Evolutionary conservation across 2,888 invertebrate genomes (phyloP).

Genomic region (Cyclophora punctaria): DNA sequence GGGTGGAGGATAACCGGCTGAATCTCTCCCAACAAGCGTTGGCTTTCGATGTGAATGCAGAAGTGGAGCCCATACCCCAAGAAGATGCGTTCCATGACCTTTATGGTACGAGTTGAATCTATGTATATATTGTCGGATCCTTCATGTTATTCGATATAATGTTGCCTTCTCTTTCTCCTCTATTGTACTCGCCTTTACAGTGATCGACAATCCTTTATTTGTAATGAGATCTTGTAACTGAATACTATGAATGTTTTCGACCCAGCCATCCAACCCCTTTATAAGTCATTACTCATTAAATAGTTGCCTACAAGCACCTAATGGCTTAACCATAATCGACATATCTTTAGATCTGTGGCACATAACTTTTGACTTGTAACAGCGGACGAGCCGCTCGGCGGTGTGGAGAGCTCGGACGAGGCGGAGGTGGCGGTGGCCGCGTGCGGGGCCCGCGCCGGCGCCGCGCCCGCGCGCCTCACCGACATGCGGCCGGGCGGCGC

Average conservation of each 20-base stretch:
- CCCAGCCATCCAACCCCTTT: too few species aligned
- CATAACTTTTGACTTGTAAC: constrained; percentile 1
- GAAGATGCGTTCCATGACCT: constrained; percentile 61
- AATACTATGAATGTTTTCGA: too few species aligned
- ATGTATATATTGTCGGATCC: too few species aligned
- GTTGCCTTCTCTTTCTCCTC: too few species aligned
- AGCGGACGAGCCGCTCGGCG: constrained; percentile 64
- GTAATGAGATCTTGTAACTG: too few species aligned
- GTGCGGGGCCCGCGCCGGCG: constrained; percentile 46
- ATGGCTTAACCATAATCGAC: too few species aligned
- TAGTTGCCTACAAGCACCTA: too few species aligned
- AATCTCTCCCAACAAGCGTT: constrained; percentile 73
- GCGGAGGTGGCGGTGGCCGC: constrained; percentile 56
- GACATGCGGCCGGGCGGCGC: constrained; percentile 74
- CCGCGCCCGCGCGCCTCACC: constrained; percentile 47
- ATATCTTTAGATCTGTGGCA: too few species aligned
- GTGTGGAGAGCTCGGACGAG: constrained; percentile 62
- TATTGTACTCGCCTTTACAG: too few species aligned
- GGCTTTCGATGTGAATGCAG: constrained; percentile 78
- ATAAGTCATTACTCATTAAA: too few species aligned
- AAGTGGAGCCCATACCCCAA: constrained; percentile 74
- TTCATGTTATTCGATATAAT: too few species aligned
- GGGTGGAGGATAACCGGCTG: constrained; percentile 59
- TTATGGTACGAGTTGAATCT: constrained; percentile 32
- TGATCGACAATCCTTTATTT: too few species aligned